These are phyloP conservation scores for Diplazon laetatorius DNA, from an alignment of 2,888 invertebrate species.

Conservation along the genomic window DNA sequence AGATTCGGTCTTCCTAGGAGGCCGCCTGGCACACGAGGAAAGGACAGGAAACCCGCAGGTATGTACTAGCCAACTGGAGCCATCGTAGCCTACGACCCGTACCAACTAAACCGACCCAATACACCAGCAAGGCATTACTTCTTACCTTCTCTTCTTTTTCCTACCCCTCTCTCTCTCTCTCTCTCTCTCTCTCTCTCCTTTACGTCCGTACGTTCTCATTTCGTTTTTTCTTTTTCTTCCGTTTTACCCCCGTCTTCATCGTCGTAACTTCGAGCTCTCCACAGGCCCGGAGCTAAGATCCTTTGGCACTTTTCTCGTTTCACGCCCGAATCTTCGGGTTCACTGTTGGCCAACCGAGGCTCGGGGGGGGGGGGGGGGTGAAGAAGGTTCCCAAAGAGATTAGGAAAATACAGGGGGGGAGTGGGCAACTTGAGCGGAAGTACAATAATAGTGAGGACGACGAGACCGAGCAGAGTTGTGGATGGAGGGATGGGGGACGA, in stretches of 20 bases:
- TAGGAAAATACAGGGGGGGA: conserved; percentile 58
- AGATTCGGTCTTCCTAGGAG: conserved; percentile 37
- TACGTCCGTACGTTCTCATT: background rate
- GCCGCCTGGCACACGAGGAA: conserved; percentile 17
- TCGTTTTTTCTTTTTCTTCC: background rate
- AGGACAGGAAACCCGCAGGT: conserved; percentile 31
- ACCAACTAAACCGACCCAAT: conserved; percentile 12
- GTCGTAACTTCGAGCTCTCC: conserved; percentile 27
- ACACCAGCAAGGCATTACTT: conserved; percentile 32
- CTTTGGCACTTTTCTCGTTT: conserved; percentile 69
- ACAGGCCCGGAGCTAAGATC: conserved; percentile 55
- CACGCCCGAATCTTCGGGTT: conserved; percentile 65
- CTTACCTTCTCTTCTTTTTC: conserved; percentile 23
- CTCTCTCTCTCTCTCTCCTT: background rate
- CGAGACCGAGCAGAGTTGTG: conserved; percentile 58
- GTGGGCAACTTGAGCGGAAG: conserved; percentile 32
- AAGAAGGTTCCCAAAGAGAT: conserved; percentile 22
- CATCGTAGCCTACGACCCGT: conserved; percentile 38
- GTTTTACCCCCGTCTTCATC: conserved; percentile 9
- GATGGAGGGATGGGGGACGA: conserved; percentile 13
- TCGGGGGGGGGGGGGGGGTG: background rate
- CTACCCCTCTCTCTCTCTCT: background rate
- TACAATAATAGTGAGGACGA: conserved; percentile 16
- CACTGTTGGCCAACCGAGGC: conserved; percentile 37
- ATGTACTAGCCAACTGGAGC: conserved; percentile 35